These are phyloP conservation scores for Drepana falcataria DNA, from an alignment of 2,888 invertebrate species.

Conservation along the genomic window DNA sequence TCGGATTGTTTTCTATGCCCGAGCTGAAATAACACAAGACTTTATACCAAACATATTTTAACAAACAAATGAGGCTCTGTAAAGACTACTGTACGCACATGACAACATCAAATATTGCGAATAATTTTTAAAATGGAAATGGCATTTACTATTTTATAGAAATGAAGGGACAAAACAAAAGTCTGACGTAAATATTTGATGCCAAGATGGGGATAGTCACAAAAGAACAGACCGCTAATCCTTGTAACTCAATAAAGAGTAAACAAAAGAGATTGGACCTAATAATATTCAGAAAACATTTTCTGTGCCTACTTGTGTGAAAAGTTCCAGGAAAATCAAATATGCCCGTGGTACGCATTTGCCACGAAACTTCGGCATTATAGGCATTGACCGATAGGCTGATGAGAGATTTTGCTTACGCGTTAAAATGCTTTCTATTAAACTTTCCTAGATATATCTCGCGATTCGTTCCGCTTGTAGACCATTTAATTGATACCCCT, in stretches of 20 bases:
- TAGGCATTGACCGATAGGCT: too few species aligned
- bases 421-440: too few species aligned
- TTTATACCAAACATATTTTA: constrained; percentile 13
- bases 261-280: neutral
- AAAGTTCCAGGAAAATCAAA: neutral
- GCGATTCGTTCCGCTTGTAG: too few species aligned
- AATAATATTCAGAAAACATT: neutral
- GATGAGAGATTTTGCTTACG: too few species aligned
- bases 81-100: constrained; percentile 41
- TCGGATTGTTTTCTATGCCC: constrained; percentile 97
- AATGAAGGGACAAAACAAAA: constrained; percentile 8
- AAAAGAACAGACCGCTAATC: neutral
- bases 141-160: constrained; percentile 1
- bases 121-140: constrained; percentile 15
- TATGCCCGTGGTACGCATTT: neutral
- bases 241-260: neutral
- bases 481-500: too few species aligned
- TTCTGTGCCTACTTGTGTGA: neutral
- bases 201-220: neutral
- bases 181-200: neutral
- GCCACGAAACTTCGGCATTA: too few species aligned
- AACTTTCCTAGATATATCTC: too few species aligned
- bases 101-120: constrained; percentile 39
- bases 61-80: constrained; percentile 15
- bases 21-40: constrained; percentile 82